Base-by-base conservation (phyloP, 2,888 invertebrate species). In the Acleris literana region DNA sequence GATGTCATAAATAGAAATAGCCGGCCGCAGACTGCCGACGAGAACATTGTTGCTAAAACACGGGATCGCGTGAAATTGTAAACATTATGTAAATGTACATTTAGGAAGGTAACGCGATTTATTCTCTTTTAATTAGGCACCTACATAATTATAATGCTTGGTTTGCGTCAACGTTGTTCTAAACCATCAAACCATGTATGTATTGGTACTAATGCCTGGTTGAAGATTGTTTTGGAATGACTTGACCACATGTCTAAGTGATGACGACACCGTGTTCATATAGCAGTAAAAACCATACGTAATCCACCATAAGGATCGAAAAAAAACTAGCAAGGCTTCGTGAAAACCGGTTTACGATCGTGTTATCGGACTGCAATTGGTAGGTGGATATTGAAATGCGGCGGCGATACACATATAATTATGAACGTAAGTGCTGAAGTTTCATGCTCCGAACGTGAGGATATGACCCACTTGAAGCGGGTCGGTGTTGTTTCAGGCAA, bases 1-100 rank as follows among this genome's bases (percentile, higher is more conserved):
- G 93, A 93, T 93, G 93, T 93, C 93, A 93, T 92, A 87, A 88
- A 91, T 91, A 91, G 92, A 93, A 93, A 93, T 93, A 93, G 93
- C 85, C 87, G 78, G 83, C 83, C 84, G 85, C 82, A 83, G 83
- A 84, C 80, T 82, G 75, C 76, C 77, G 81, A 83, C 78, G 75
- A 77, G 80, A 80, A 83, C 79, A 82, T 86, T 84, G 85, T 86
- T 84, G 81, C 82, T 84, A 86, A 88, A 89, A 85, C 79, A 80
- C 75, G 77, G 76, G 77, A 84, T 82, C 77, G 76, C 79, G 75
- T 75, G 76, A 81, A 79, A 82, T 80, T 80, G 81, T 83, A 81
- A 85, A 81, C 81, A 81, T 71, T 55, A 61, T 61, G 18, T 66
- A 61, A 61, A 66, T 56, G 22, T 48, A 56, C 13, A n/a, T 53